phyloP scores from a whole-genome alignment of 2,888 invertebrate genomes.

The Drosophila eohydei region DNA sequence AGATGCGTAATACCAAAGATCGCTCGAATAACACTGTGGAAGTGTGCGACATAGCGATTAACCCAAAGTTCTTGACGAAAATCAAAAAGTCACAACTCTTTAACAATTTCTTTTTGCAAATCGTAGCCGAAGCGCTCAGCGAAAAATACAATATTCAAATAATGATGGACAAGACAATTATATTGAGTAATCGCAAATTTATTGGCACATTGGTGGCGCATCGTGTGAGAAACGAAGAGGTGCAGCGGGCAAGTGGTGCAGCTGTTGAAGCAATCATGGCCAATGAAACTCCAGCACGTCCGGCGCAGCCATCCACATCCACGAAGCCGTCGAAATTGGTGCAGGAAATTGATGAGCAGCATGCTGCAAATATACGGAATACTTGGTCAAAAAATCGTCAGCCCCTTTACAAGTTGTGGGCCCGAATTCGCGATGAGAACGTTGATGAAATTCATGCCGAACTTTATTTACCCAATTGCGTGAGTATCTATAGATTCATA shows the following conservation, averaged over 20 bases:
- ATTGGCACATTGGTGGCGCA: conserved; percentile 91
- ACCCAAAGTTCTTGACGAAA: conserved; percentile 91
- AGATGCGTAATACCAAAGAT: conserved; percentile 91
- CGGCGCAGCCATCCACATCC: conserved; percentile 4
- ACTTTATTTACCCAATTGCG: conserved; percentile 84
- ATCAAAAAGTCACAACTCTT: conserved; percentile 90
- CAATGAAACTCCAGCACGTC: not conserved
- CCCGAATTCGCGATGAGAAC: conserved; percentile 85
- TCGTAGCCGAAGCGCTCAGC: conserved; percentile 91
- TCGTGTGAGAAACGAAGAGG: conserved; percentile 90
- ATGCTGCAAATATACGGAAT: conserved; percentile 40
- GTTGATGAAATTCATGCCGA: conserved; percentile 83
- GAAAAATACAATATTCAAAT: conserved; percentile 91
- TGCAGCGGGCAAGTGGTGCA: conserved; percentile 83
- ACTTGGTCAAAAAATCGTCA: conserved; percentile 74
- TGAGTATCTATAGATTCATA: conserved; percentile 54
- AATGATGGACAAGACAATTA: conserved; percentile 88
- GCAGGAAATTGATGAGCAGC: conserved; percentile 86
- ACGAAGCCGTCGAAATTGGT: conserved; percentile 84
- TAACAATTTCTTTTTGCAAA: conserved; percentile 91
- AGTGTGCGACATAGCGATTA: conserved; percentile 94
- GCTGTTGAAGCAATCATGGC: not conserved
- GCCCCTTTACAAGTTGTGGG: conserved; percentile 87
- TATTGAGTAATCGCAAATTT: conserved; percentile 90
- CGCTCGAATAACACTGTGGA: conserved; percentile 90